Conservation (phyloP, 2,797 vertebrate genomes). For the Poeciliopsis gracilis region DNA sequence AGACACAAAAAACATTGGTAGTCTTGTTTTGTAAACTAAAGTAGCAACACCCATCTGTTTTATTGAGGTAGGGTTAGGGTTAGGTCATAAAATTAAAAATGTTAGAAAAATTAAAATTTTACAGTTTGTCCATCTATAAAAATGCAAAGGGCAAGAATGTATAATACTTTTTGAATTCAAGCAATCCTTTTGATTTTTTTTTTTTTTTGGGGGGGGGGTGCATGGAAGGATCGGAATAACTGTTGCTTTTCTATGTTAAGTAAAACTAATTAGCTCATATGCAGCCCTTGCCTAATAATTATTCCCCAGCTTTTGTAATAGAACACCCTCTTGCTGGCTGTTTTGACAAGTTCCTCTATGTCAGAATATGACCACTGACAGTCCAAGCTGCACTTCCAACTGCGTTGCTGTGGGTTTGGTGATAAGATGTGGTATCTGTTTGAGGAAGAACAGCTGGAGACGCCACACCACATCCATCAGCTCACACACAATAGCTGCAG, state of each 20-base stretch:
- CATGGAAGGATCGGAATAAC: neutral
- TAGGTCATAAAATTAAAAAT: neutral
- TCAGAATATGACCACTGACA: slow-evolving; percentile 42
- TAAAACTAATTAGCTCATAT: neutral
- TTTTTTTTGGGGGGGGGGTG: neutral
- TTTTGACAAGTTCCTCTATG: slow-evolving; percentile 18
- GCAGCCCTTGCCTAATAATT: neutral
- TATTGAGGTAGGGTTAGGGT: neutral
- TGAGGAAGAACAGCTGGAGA: slow-evolving; percentile 75
- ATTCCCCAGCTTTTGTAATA: slow-evolving; percentile 2
- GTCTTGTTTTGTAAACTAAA: neutral
- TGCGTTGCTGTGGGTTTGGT: slow-evolving; percentile 66
- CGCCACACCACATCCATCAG: slow-evolving; percentile 74
- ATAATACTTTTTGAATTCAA: neutral
- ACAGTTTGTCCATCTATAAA: neutral
- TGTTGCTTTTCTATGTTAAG: neutral
- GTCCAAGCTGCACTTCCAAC: slow-evolving; percentile 40
- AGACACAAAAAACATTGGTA: neutral
- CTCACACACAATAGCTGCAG: slow-evolving; percentile 66
- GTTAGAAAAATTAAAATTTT: neutral
- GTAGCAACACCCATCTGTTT: neutral
- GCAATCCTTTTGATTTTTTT: neutral
- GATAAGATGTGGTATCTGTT: slow-evolving; percentile 66
- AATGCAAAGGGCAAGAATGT: neutral
- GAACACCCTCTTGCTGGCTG: slow-evolving; percentile 11